Conservation (phyloP, 2,888 invertebrate species). For the Athalia circularis region DNA sequence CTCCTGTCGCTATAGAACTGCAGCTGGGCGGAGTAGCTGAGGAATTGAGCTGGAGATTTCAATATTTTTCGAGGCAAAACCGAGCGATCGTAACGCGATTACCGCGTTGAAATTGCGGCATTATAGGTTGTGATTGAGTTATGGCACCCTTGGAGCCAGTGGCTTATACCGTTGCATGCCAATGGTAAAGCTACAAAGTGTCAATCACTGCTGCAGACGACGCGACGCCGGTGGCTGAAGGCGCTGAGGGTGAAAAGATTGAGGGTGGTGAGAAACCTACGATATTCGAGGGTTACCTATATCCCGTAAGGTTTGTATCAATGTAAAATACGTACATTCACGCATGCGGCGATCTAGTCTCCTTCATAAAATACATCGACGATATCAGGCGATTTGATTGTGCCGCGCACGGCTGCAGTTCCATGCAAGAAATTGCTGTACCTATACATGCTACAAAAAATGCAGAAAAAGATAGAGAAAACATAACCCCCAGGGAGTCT, state of each 20-base stretch:
- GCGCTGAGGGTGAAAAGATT: neutral
- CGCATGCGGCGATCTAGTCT: no score
- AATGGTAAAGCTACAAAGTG: constrained; percentile 68
- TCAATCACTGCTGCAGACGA: constrained; percentile 63
- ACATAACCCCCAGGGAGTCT: constrained; percentile 59
- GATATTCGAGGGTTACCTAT: no score
- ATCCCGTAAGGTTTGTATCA: no score
- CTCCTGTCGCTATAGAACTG: no score
- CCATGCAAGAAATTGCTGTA: neutral
- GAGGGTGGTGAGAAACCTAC: neutral
- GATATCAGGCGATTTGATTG: no score
- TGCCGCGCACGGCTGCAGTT: no score
- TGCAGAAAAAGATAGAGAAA: constrained; percentile 36
- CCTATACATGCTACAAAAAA: neutral
- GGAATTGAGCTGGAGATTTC: constrained; percentile 23
- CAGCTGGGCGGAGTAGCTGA: neutral
- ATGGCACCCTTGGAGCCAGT: constrained; percentile 51
- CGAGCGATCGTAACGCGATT: constrained; percentile 66
- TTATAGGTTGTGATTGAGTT: constrained; percentile 72
- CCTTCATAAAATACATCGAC: no score
- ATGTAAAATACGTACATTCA: no score
- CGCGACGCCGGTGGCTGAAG: neutral
- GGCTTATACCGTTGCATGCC: constrained; percentile 56
- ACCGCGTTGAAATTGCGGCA: constrained; percentile 72
- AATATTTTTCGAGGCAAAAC: constrained; percentile 40